Percentiles rank a stretch among this genome's conserved stretches.
phyloP scores from a whole-genome alignment of 2,888 invertebrate genomes.

The Megaustenia siamemsis region DNA sequence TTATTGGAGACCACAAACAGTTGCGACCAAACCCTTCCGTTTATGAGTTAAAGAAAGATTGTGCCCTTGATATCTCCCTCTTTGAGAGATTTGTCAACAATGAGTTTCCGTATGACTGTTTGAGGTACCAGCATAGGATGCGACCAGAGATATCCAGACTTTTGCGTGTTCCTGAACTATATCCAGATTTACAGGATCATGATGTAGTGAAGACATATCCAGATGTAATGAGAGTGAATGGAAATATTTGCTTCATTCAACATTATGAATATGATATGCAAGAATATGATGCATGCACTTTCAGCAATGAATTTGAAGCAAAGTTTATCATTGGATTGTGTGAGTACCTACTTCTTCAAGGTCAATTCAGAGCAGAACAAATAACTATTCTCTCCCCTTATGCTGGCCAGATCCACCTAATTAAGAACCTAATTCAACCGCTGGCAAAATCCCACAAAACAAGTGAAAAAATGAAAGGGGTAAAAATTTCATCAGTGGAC shows the following conservation, averaged over 20 bases:
- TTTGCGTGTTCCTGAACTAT: conserved; percentile 69
- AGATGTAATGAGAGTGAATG: conserved; percentile 67
- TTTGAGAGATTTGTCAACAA: conserved; percentile 90
- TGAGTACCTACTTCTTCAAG: conserved; percentile 74
- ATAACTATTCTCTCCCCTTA: conserved; percentile 78
- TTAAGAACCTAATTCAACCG: conserved; percentile 22
- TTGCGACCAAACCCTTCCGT: conserved; percentile 87
- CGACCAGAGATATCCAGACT: conserved; percentile 76
- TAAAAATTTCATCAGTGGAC: conserved; percentile 73
- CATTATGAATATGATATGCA: conserved; percentile 68
- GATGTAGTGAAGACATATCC: conserved; percentile 65
- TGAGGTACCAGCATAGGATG: conserved; percentile 84
- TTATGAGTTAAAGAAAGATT: conserved; percentile 85
- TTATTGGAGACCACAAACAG: conserved; percentile 92
- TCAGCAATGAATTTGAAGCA: conserved; percentile 75
- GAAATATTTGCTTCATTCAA: conserved; percentile 74
- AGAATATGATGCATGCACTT: conserved; percentile 68
- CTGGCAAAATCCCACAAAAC: conserved; percentile 62
- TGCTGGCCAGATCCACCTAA: conserved; percentile 63
- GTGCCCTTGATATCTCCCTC: conserved; percentile 87
- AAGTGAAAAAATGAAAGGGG: conserved; percentile 64
- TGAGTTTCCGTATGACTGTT: conserved; percentile 83
- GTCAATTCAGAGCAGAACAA: conserved; percentile 66
- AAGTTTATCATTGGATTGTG: conserved; percentile 67
- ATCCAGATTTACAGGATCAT: conserved; percentile 72